Evolutionary conservation across 2,888 invertebrate species (phyloP), one percentile per base, ranked within the genome.

Genomic region (Balanococcus diminutus): DNA sequence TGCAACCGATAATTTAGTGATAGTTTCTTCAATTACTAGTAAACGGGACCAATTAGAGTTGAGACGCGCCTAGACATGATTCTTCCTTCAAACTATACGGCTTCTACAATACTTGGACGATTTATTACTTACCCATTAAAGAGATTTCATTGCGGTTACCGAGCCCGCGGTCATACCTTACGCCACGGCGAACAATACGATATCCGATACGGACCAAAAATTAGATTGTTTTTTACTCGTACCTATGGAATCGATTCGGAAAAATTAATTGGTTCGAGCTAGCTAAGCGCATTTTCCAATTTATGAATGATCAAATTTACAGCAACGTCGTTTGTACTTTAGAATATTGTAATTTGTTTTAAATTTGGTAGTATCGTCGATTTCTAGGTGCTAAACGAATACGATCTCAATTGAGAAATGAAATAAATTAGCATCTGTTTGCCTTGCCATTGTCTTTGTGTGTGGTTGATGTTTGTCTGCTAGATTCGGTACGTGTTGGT

Each of bases 1-100:
- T 83, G 83, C 83, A 83, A 83, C 83, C 83, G 83, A 83, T 83
- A 83, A 83, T 83, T 83, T 83, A 83, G 83, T 83, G 83, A 83
- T 83, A 83, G 83, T 83, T 31, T 83, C 83, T 83, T 83, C 83
- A 83, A 83, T 83, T 83, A 83, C 83, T 56, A 56, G 56, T 83
- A 83, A 83, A 83, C 83, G 83, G 83, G 83, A 83, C 83, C 83
- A 83, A 83, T 83, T 83, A 83, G 83, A 83, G 51, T 32, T 25
- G 61, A 56, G 83, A 83, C 83, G 83, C 83, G 83, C 83, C 83
- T 83, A 83, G 56, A 83, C 83, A 83, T 83, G 83, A 83, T 83
- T 83, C 83, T 83, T 56, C 83, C 56, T 82, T 56, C 51, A 83
- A 83, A 83, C 83, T 83, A 19, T 61, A 83, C 83, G 19, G 83